Conservation (phyloP, 2,888 invertebrate genomes). For the Mesodorylaimus sp. region DNA sequence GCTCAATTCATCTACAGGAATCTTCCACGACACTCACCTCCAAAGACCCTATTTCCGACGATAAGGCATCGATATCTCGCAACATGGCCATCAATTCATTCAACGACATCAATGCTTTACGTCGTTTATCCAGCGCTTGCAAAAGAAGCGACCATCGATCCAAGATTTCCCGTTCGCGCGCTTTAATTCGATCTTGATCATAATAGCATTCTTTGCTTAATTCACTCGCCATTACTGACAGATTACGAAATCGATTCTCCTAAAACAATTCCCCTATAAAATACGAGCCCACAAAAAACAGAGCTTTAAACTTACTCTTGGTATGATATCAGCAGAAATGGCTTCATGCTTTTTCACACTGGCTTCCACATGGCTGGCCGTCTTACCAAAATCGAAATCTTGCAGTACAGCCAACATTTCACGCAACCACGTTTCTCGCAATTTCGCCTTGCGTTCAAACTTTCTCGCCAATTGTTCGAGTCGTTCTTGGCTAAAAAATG, state of each 20-base stretch:
- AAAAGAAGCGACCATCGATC: slow-evolving; percentile 69
- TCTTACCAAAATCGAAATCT: slow-evolving; percentile 44
- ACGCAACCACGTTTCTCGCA: slow-evolving; percentile 81
- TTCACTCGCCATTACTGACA: slow-evolving; percentile 80
- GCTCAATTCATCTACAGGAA: not conserved
- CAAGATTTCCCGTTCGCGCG: slow-evolving; percentile 52
- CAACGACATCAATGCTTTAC: slow-evolving; percentile 43
- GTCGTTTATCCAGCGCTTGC: slow-evolving; percentile 56
- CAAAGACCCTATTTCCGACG: slow-evolving; percentile 60
- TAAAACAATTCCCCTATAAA: slow-evolving; percentile 21
- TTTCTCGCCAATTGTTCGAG: slow-evolving; percentile 84
- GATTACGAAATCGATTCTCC: slow-evolving; percentile 79
- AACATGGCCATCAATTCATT: slow-evolving; percentile 68
- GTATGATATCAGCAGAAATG: slow-evolving; percentile 83
- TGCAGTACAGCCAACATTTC: slow-evolving; percentile 83
- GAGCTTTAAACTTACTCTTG: slow-evolving; percentile 41
- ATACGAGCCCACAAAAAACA: not conserved
- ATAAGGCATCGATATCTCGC: slow-evolving; percentile 73
- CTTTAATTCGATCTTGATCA: slow-evolving; percentile 56
- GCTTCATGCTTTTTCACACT: slow-evolving; percentile 96
- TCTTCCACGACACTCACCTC: slow-evolving; percentile 51
- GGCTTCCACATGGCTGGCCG: slow-evolving; percentile 79
- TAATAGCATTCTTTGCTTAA: slow-evolving; percentile 76
- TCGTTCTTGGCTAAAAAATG: slow-evolving; percentile 49
- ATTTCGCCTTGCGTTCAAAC: slow-evolving; percentile 67